These are phyloP conservation scores for Eurypyga helias DNA, from an alignment of 2,113 vertebrate species.

Conservation along the genomic window DNA sequence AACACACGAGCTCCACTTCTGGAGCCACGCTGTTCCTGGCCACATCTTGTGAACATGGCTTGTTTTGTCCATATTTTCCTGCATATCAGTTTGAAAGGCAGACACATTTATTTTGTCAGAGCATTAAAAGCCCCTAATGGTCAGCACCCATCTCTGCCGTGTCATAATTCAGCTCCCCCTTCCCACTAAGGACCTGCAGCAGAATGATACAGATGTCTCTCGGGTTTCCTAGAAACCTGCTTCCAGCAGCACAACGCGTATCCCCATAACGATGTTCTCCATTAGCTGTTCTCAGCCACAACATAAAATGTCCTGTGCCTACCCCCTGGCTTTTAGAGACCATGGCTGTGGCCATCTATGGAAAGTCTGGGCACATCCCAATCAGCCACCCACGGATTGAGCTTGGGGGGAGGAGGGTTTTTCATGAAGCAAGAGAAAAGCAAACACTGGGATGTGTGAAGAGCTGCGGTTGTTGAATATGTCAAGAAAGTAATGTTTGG, in stretches of 20 bases:
- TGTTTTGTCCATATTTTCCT: neutral
- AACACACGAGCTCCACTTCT: neutral
- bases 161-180: fast-evolving
- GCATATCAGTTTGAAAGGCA: neutral
- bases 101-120: neutral
- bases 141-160: neutral
- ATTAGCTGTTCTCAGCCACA: neutral
- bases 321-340: neutral
- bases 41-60: neutral
- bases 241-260: neutral
- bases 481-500: constrained; percentile 40
- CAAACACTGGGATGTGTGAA: constrained; percentile 14
- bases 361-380: neutral
- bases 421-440: neutral
- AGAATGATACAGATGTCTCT: fast-evolving
- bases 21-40: neutral
- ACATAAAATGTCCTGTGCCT: neutral
- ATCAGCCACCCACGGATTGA: neutral
- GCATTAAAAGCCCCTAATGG: neutral
- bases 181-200: neutral
- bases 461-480: neutral
- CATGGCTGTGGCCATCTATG: neutral
- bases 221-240: neutral
- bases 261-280: neutral
- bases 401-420: neutral